Percentiles rank a stretch among this genome's conserved stretches.
phyloP scores from a whole-genome alignment of 2,113 vertebrate genomes.

The Hyperopisus bebe region DNA sequence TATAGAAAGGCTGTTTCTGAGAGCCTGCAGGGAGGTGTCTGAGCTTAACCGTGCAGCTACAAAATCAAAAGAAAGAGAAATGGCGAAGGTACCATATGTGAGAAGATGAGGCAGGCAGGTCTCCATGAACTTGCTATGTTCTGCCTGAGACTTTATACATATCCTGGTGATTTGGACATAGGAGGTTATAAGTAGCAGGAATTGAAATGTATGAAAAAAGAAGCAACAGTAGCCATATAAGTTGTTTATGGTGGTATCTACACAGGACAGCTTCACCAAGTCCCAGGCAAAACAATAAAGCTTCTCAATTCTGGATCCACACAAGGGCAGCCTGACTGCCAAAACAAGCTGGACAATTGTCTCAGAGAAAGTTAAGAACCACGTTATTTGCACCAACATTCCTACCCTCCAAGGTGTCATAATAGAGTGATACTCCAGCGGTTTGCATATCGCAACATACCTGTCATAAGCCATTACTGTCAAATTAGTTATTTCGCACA shows the following conservation, averaged over 20 bases:
- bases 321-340: not conserved
- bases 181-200: not conserved
- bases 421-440: constrained; percentile 31
- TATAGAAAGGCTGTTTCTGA: not conserved
- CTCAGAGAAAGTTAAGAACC: not conserved
- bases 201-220: not conserved
- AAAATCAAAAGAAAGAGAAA: not conserved
- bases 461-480: not conserved
- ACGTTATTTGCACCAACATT: not conserved
- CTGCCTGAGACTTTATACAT: not conserved
- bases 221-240: no score
- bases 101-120: not conserved
- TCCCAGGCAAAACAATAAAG: not conserved
- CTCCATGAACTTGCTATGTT: not conserved
- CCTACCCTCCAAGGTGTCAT: not conserved
- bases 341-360: not conserved
- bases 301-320: not conserved
- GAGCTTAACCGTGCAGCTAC: not conserved
- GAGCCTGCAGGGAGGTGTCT: not conserved
- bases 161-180: not conserved
- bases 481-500: constrained; percentile 36
- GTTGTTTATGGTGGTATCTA: no score
- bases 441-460: constrained; percentile 38
- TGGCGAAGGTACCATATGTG: not conserved
- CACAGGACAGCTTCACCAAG: no score